A percentile compares a stretch with the other conserved stretches of the same genome.
Conservation (phyloP, 2,797 vertebrate species). For the Anguilla marmorata region DNA sequence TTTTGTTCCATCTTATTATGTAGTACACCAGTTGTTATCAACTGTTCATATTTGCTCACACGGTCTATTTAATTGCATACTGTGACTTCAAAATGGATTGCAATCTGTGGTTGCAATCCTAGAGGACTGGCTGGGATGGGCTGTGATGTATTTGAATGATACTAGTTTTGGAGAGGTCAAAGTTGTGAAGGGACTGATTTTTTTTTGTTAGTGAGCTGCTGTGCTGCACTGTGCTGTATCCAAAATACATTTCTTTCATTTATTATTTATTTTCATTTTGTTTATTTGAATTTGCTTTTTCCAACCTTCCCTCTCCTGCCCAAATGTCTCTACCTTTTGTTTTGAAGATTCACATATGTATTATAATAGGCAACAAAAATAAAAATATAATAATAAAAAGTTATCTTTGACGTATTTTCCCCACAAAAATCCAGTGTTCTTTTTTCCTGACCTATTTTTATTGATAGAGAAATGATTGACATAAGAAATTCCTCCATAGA, state of each 20-base stretch:
- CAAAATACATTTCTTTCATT: background rate
- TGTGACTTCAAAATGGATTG: background rate
- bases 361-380: background rate
- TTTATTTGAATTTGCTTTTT: background rate
- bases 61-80: background rate
- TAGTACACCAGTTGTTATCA: background rate
- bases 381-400: background rate
- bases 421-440: background rate
- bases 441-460: background rate
- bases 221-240: background rate
- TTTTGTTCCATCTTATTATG: background rate
- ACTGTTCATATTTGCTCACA: background rate
- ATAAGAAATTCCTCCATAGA: background rate
- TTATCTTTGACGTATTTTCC: background rate
- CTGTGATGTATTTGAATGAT: background rate
- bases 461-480: background rate
- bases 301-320: background rate
- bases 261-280: background rate
- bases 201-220: background rate
- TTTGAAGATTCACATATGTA: slow-evolving; percentile 3
- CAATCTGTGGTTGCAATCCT: background rate
- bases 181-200: background rate
- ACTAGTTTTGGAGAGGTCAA: background rate
- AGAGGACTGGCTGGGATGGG: background rate
- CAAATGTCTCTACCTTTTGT: background rate